These are phyloP conservation scores for Acromyrmex heyeri DNA, from an alignment of 1,140 invertebrate genomes.

Conservation along the genomic window DNA sequence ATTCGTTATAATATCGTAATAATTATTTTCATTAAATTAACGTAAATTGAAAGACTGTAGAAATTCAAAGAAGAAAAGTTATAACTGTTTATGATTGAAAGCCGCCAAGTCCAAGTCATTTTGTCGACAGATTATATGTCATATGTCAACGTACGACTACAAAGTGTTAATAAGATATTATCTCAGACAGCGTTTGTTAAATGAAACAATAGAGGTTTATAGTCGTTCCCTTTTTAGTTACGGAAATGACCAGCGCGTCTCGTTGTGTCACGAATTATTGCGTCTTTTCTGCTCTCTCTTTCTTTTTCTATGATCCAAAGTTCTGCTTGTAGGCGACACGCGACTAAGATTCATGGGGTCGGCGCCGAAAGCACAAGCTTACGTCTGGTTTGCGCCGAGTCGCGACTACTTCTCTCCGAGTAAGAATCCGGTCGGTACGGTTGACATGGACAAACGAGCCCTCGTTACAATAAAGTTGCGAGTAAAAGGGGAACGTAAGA, in stretches of 20 bases:
- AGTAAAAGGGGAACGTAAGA: conserved; percentile 53
- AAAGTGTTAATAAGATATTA: neutral
- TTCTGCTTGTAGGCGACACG: conserved; percentile 43
- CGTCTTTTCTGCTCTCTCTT: conserved; percentile 2
- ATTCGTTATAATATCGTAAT: neutral
- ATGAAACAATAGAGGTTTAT: conserved; percentile 9
- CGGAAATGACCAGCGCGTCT: conserved; percentile 18
- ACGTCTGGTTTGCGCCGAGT: conserved; percentile 36
- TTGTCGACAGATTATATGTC: neutral
- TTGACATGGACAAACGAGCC: conserved; percentile 71
- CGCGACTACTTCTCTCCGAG: conserved; percentile 56
- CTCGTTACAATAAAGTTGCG: conserved; percentile 74
- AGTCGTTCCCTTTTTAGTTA: conserved; percentile 28
- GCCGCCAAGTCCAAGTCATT: neutral
- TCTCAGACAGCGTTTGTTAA: conserved; percentile 28
- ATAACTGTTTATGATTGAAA: conserved; percentile 8
- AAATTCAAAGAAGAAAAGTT: neutral
- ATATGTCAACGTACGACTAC: conserved; percentile 6
- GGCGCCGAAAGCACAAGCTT: conserved; percentile 57
- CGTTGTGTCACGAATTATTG: conserved; percentile 53
- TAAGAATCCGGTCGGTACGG: conserved; percentile 48
- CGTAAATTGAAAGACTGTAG: neutral
- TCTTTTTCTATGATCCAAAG: conserved; percentile 35
- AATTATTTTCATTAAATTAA: neutral
- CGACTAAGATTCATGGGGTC: conserved; percentile 56